A percentile compares a stretch with the other conserved stretches of the same genome.
These are phyloP conservation scores for Gulo gulo DNA, from an alignment of 2,113 vertebrate species.

Conservation along the genomic window DNA sequence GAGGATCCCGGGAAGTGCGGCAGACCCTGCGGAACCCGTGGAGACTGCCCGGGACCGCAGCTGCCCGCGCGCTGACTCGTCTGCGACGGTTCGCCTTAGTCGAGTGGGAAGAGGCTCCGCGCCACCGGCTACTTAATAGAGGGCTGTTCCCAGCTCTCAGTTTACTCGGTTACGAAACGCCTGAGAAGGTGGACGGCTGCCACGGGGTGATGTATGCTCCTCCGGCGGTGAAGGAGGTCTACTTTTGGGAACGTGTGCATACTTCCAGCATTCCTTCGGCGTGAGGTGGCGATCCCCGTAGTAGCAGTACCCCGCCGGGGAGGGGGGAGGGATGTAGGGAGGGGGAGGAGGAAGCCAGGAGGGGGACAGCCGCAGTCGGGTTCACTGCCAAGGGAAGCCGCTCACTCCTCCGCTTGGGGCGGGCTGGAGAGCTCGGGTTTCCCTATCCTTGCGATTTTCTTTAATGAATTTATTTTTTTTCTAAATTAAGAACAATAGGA, in stretches of 20 bases:
- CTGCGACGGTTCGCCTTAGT: conserved; percentile 85
- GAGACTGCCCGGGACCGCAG: conserved; percentile 52
- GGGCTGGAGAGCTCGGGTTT: conserved; percentile 67
- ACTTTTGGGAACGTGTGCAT: conserved; percentile 89
- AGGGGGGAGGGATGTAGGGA: conserved; percentile 4
- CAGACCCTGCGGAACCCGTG: not conserved
- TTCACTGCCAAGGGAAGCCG: conserved; percentile 70
- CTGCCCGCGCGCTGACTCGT: conserved; percentile 77
- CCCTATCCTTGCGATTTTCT: conserved; percentile 46
- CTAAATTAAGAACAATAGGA: conserved; percentile 47
- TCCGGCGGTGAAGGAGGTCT: conserved; percentile 84
- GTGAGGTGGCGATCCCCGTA: conserved; percentile 86
- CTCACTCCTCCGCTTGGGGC: conserved; percentile 51
- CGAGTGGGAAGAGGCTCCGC: conserved; percentile 91
- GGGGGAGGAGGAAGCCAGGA: conserved; percentile 12
- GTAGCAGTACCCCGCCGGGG: conserved; percentile 71
- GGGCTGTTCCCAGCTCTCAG: conserved; percentile 91
- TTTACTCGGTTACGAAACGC: conserved; percentile 93
- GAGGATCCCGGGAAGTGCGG: conserved; percentile 25
- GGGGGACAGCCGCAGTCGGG: conserved; percentile 51
- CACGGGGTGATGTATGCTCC: conserved; percentile 87
- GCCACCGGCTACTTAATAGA: conserved; percentile 94
- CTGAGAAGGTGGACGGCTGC: conserved; percentile 87
- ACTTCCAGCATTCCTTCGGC: conserved; percentile 90
- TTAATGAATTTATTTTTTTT: conserved; percentile 46